Base-by-base conservation (phyloP, 2,888 invertebrate genomes). In the Meiosimyza decipiens region DNA sequence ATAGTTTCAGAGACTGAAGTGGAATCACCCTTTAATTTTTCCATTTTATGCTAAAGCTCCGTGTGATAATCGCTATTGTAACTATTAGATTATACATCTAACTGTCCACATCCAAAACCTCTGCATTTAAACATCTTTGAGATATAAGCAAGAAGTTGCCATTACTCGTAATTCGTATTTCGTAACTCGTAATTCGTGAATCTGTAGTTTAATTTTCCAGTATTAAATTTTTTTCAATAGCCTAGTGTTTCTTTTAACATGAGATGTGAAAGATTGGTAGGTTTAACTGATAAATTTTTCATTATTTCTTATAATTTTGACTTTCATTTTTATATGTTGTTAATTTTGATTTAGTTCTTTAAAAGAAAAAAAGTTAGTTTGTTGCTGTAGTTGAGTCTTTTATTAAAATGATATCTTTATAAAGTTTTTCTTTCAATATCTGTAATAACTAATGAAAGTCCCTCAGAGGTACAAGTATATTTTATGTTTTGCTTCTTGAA, bases 101-200 rank as follows among this genome's bases (percentile, higher is more conserved):
- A 54, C 51, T 67, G 67, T 67, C 55, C 67, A 67, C 55, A 67
- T 55, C 9, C 40, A 40, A 55, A 67, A 47, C 55, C 67, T 33
- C 16, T 49, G 67, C 67, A 67, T 67, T 55, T 67, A 11, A 67
- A 67, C 55, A 67, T 55, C 67, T 55, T 55, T 66, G 66, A 66
- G 66, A 54, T 66, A 66, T 9, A 40, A 40, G 40, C 40, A 40
- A 40, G 40, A 40, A 40, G 40, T 40, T 40, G 40, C 40, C 40
- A 40, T 40, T 40, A 40, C 40, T 40, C 40, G 40, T 40, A 40
- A 40, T 9, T 40, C 40, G 40, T 40, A 40, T 9, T 54, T 67
- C 47, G 55, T 40, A 9, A 40, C 28, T 40, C 40, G 40, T 40
- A 40, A 40, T 54, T 67, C 47, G 55, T 40, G 40, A 40, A 40